Conservation (phyloP, 2,797 vertebrate genomes). For the Macropodus opercularis region DNA sequence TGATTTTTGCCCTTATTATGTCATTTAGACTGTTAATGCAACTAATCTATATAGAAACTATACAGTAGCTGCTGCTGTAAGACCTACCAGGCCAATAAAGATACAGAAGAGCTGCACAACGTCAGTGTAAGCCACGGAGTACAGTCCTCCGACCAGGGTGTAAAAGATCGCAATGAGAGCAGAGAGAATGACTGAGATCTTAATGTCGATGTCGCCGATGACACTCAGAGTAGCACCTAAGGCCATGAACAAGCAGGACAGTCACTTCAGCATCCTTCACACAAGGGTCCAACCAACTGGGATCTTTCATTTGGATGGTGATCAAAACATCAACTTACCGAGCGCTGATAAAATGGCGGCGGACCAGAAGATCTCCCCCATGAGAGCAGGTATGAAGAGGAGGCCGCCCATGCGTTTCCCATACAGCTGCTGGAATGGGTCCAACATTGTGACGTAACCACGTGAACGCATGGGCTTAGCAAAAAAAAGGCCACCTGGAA, state of each 20-base stretch:
- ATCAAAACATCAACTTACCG: conserved; percentile 79
- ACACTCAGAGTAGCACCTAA: conserved; percentile 96
- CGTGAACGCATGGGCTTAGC: conserved; percentile 97
- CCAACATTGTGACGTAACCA: conserved; percentile 98
- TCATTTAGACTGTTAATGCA: no score
- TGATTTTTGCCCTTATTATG: no score
- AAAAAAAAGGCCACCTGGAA: conserved; percentile 95
- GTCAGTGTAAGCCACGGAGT: conserved; percentile 97
- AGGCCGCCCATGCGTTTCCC: conserved; percentile 97
- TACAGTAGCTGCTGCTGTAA: background rate
- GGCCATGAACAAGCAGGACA: conserved; percentile 5
- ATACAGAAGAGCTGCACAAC: conserved; percentile 99
- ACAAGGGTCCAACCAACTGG: background rate
- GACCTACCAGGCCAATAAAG: conserved; percentile 93
- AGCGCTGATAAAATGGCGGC: conserved; percentile 96
- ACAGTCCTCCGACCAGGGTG: conserved; percentile 93
- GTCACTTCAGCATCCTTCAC: background rate
- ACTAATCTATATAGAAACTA: no score
- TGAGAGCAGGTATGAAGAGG: conserved; percentile 95
- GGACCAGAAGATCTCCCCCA: conserved; percentile 99
- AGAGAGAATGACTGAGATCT: conserved; percentile 91
- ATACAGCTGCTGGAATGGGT: conserved; percentile 97
- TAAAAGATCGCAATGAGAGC: conserved; percentile 95
- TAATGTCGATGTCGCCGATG: conserved; percentile 91
- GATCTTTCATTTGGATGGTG: background rate